phyloP scores from a whole-genome alignment of 2,888 invertebrate genomes.

The Nephrotoma flavescens region DNA sequence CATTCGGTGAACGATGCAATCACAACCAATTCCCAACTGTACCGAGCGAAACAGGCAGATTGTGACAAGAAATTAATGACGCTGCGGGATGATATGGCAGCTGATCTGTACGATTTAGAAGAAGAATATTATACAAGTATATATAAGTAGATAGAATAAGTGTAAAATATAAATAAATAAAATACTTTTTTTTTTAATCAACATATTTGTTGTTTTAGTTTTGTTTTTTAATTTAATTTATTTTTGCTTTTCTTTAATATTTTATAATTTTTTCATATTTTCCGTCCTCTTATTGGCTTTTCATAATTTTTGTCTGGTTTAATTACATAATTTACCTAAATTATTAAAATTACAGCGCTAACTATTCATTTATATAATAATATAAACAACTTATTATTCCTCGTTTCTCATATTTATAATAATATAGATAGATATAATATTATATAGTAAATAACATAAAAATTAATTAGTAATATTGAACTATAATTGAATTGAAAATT shows the following conservation, averaged over 20 bases:
- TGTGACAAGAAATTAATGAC: conserved; percentile 88
- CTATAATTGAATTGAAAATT: not conserved
- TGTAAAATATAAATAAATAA: not conserved
- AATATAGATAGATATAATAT: not conserved
- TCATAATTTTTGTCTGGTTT: not conserved
- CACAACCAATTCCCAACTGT: conserved; percentile 79
- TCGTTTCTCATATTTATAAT: not conserved
- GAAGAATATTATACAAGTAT: conserved; percentile 33
- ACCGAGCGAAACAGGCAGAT: conserved; percentile 78
- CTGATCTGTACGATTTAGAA: conserved; percentile 45
- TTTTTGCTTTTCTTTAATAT: not conserved
- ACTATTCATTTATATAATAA: not conserved
- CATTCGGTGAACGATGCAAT: conserved; percentile 96
- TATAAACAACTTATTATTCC: not conserved
- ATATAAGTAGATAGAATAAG: conserved; percentile 22
- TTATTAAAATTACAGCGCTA: not conserved
- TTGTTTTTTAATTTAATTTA: not conserved
- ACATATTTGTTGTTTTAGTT: not conserved
- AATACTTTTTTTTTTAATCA: not conserved
- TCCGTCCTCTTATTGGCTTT: not conserved
- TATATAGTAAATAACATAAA: not conserved
- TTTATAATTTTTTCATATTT: not conserved
- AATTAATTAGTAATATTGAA: not conserved
- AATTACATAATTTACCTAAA: conserved; percentile 4
- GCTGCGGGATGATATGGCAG: conserved; percentile 86